A percentile compares a stretch with the other conserved stretches of the same genome.
These are phyloP conservation scores for Tethea ocularis DNA, from an alignment of 2,888 invertebrate species.

Conservation along the genomic window DNA sequence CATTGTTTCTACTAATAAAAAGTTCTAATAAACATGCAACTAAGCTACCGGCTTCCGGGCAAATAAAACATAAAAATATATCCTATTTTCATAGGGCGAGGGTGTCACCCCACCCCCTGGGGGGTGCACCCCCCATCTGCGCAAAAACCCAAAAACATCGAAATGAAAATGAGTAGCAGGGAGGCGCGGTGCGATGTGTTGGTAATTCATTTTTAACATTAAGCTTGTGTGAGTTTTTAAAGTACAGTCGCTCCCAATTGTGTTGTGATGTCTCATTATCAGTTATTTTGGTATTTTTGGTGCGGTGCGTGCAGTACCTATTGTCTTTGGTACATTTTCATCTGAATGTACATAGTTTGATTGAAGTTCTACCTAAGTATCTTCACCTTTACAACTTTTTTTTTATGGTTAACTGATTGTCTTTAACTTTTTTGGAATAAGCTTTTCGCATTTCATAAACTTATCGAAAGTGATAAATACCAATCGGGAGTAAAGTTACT, in stretches of 20 bases:
- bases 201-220: constrained; percentile 84
- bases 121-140: constrained; percentile 66
- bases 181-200: constrained; percentile 72
- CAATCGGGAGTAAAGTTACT: too few species aligned
- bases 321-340: too few species aligned
- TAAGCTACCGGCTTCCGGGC: constrained; percentile 82
- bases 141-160: constrained; percentile 85
- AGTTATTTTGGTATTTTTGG: background rate
- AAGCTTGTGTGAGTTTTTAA: constrained; percentile 82
- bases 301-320: too few species aligned
- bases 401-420: too few species aligned
- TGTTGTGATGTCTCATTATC: background rate
- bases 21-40: constrained; percentile 84
- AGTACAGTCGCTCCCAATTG: constrained; percentile 64
- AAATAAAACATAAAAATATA: constrained; percentile 85
- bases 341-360: background rate
- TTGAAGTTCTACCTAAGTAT: background rate
- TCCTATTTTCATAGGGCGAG: constrained; percentile 84
- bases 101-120: constrained; percentile 43
- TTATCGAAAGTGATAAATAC: too few species aligned
- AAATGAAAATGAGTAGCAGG: constrained; percentile 83
- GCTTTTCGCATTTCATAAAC: too few species aligned
- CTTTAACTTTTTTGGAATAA: too few species aligned
- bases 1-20: constrained; percentile 82
- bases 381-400: too few species aligned